A percentile compares a stretch with the other conserved stretches of the same genome.
These are phyloP conservation scores for Anolis sagrei DNA, from an alignment of 2,113 vertebrate genomes.

Conservation along the genomic window DNA sequence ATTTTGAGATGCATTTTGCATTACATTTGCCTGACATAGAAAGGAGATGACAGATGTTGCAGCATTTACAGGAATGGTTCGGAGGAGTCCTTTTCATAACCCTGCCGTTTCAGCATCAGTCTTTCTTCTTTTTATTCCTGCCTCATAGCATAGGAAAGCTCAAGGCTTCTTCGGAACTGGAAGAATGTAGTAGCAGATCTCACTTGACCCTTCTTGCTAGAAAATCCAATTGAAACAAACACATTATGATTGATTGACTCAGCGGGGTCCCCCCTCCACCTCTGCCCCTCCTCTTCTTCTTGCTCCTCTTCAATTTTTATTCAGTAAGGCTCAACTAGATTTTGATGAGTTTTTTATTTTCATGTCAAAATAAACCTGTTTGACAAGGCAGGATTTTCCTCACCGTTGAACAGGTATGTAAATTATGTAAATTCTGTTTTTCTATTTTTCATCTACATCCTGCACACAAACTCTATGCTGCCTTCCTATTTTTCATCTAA, in stretches of 20 bases:
- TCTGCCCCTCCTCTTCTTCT: neutral
- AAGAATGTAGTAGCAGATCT: slow-evolving; percentile 1
- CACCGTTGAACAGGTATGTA: neutral
- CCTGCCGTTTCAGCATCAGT: neutral
- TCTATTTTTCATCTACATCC: neutral
- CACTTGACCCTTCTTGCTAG: neutral
- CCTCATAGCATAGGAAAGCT: neutral
- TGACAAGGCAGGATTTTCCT: slow-evolving; percentile 11
- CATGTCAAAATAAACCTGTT: slow-evolving; percentile 23
- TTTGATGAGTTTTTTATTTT: slow-evolving; percentile 19
- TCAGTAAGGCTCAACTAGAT: neutral
- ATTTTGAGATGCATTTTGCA: slow-evolving; percentile 26
- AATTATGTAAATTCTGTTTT: slow-evolving; percentile 1
- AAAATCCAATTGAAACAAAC: neutral
- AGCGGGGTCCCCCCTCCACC: neutral
- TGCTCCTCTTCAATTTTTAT: neutral
- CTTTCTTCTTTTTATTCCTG: neutral
- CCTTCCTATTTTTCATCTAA: neutral
- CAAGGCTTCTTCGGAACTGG: neutral
- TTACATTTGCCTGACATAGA: slow-evolving; percentile 26
- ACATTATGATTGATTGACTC: neutral
- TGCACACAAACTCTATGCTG: neutral
- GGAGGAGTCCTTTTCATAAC: slow-evolving; percentile 4
- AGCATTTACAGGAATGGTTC: slow-evolving; percentile 14
- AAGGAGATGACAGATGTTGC: slow-evolving; percentile 26